Evolutionary conservation across 2,797 vertebrate genomes (phyloP).

Genomic region (Enteromius paludinosus): DNA sequence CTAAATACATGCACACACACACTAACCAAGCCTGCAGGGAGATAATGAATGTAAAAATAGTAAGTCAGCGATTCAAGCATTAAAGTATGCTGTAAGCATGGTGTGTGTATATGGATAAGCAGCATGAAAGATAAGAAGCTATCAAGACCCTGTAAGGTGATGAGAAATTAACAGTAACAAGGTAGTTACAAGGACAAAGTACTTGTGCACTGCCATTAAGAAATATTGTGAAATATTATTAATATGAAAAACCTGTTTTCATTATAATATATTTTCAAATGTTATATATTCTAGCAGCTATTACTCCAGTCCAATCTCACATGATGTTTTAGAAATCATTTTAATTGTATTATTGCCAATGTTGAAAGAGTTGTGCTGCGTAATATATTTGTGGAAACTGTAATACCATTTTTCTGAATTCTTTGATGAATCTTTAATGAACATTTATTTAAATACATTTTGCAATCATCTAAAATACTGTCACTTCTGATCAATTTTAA

Average conservation of each 20-base stretch:
- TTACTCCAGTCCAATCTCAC: not conserved
- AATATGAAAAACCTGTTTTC: not conserved
- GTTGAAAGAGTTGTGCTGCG: not conserved
- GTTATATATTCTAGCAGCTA: not conserved
- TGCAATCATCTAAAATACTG: not conserved
- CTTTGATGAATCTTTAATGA: not conserved
- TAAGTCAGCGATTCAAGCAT: conserved; percentile 20
- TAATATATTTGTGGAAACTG: not conserved
- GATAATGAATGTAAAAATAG: conserved; percentile 54
- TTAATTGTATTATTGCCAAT: not conserved
- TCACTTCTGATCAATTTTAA: not conserved
- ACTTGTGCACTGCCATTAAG: not conserved
- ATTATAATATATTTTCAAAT: not conserved
- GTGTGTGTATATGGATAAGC: conserved; percentile 29
- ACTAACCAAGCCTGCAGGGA: conserved; percentile 23
- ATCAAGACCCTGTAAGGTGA: conserved; percentile 8
- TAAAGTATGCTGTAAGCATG: conserved; percentile 7
- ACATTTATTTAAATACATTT: not conserved
- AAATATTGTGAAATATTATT: not conserved
- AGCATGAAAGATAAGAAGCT: conserved; percentile 25
- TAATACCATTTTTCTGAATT: not conserved
- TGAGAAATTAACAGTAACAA: not conserved
- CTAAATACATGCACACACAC: conserved; percentile 34
- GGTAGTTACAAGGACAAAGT: conserved; percentile 23
- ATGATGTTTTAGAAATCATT: not conserved